Evolutionary conservation across 2,113 vertebrate species (phyloP).

Genomic region (Osmerus mordax): DNA sequence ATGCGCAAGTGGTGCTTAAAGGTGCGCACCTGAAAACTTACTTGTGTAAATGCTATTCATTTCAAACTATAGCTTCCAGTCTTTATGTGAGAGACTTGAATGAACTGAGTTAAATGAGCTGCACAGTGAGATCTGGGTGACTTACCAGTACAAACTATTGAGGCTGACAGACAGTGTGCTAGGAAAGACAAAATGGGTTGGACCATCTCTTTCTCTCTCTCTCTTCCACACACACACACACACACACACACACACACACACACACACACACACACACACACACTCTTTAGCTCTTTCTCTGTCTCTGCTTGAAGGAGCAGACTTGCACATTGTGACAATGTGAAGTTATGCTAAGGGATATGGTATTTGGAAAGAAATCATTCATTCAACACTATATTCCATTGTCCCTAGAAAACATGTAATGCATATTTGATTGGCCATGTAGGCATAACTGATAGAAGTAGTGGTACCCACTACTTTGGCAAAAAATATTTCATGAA

Average conservation of each 20-base stretch:
- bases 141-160: constrained; percentile 21
- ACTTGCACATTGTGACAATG: background rate
- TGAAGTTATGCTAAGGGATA: background rate
- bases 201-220: background rate
- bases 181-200: constrained; percentile 1
- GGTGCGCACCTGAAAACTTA: too few species aligned
- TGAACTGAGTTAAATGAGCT: constrained; percentile 15
- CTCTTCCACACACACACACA: background rate
- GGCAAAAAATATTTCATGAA: too few species aligned
- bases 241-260: too few species aligned
- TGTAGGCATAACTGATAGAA: too few species aligned
- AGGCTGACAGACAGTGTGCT: background rate
- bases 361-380: background rate
- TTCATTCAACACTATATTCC: too few species aligned
- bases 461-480: too few species aligned
- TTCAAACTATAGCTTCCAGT: background rate
- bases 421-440: too few species aligned
- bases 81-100: background rate
- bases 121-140: constrained; percentile 6
- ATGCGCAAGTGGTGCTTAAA: too few species aligned
- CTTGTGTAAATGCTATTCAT: too few species aligned
- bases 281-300: too few species aligned
- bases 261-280: too few species aligned
- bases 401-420: too few species aligned
- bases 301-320: background rate